Conservation (phyloP, 2,113 vertebrate species). For the Mobula hypostoma region DNA sequence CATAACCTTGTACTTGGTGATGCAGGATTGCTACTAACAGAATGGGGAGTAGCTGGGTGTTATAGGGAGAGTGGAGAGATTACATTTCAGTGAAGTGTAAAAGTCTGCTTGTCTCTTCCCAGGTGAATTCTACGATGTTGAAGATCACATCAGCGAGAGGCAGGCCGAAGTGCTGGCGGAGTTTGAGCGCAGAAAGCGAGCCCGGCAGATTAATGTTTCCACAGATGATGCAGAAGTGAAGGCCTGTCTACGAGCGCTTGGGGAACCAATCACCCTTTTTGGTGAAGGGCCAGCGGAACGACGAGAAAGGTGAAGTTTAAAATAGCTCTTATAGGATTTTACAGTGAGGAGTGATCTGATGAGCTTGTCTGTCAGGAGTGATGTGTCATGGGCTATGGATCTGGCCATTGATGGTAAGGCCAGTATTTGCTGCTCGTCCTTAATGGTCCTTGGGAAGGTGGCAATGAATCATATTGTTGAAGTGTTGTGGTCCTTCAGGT, state of each 20-base stretch:
- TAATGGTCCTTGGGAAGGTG: too few relatives aligned
- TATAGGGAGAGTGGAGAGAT: background rate
- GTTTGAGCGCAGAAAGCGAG: constrained; percentile 87
- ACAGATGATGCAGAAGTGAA: constrained; percentile 92
- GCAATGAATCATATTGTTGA: too few relatives aligned
- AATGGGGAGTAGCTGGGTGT: too few relatives aligned
- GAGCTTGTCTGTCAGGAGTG: background rate
- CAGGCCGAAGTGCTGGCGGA: constrained; percentile 86
- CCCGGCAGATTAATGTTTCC: constrained; percentile 89
- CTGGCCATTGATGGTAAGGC: too few relatives aligned
- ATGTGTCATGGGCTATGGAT: too few relatives aligned
- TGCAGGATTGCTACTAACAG: too few relatives aligned
- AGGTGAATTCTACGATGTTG: constrained; percentile 88
- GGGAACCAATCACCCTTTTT: constrained; percentile 88
- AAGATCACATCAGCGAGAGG: constrained; percentile 84
- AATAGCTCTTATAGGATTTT: background rate
- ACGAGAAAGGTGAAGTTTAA: constrained; percentile 70
- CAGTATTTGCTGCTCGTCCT: too few relatives aligned
- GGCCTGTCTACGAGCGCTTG: constrained; percentile 79
- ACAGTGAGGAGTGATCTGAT: background rate
- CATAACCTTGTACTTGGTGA: too few relatives aligned
- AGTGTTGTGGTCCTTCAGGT: too few relatives aligned
- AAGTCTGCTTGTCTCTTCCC: background rate
- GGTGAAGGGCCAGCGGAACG: constrained; percentile 92
- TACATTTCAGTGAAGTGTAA: background rate